phyloP scores from a whole-genome alignment of 2,113 vertebrate genomes.

The Seriola aureovittata region DNA sequence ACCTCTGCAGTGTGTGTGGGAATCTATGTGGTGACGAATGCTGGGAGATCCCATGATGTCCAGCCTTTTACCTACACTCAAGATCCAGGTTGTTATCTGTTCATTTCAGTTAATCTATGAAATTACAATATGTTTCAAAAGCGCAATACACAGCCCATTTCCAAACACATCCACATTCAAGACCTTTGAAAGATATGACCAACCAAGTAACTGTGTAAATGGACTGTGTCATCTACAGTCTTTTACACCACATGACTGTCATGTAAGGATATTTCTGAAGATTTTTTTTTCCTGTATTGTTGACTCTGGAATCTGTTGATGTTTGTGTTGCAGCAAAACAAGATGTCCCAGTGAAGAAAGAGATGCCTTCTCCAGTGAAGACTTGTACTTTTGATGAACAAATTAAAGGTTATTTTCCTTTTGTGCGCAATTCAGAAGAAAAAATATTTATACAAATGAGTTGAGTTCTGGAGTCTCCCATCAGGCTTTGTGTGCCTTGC shows the following conservation, averaged over 20 bases:
- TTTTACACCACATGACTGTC: not conserved
- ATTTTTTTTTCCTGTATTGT: not conserved
- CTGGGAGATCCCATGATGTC: conserved; percentile 95
- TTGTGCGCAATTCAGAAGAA: not conserved
- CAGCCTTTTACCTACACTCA: conserved; percentile 98
- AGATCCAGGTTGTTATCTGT: conserved; percentile 88
- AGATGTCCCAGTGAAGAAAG: conserved; percentile 94
- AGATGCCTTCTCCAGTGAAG: conserved; percentile 91
- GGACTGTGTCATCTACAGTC: not conserved
- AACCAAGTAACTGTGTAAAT: not conserved
- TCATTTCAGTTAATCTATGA: not conserved
- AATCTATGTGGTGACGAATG: conserved; percentile 96
- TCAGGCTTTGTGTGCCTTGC: not conserved
- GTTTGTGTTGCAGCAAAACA: conserved; percentile 78
- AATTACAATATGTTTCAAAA: not conserved
- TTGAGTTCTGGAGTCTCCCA: not conserved
- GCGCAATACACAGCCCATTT: not conserved
- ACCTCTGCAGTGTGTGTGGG: conserved; percentile 92
- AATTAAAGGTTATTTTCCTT: conserved; percentile 89
- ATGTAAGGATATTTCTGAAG: not conserved
- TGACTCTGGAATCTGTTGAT: conserved; percentile 7
- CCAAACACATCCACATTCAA: not conserved
- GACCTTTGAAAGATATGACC: not conserved
- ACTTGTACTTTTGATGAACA: conserved; percentile 95
- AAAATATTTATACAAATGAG: not conserved